Conservation (phyloP, 2,888 invertebrate species). For the Ommatoiulus sabulosus region DNA sequence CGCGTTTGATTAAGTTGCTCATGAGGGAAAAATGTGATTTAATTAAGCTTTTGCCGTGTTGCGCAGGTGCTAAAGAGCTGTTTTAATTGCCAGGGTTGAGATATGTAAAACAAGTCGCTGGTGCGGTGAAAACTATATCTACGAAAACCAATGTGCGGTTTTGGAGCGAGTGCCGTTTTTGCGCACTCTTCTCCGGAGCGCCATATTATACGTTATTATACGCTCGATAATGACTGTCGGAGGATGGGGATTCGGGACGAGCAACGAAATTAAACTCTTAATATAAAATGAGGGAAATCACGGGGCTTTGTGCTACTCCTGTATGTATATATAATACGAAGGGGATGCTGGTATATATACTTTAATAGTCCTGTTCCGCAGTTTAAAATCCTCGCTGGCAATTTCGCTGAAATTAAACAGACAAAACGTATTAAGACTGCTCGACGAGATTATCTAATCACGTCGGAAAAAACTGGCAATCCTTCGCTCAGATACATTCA, state of each 20-base stretch:
- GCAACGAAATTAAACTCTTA: slow-evolving; percentile 19
- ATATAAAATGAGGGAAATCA: slow-evolving; percentile 34
- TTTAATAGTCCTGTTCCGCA: slow-evolving; percentile 25
- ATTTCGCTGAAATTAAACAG: slow-evolving; percentile 18
- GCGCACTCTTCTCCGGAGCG: not conserved
- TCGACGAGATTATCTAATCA: slow-evolving; percentile 22
- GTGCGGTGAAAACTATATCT: not conserved
- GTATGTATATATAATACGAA: not conserved
- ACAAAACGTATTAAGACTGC: slow-evolving; percentile 28
- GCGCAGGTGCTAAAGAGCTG: not conserved
- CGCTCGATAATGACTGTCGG: slow-evolving; percentile 26
- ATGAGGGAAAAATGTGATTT: not conserved
- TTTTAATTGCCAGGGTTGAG: not conserved
- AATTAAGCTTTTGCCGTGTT: not conserved
- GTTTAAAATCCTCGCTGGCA: not conserved
- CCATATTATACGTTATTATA: not conserved
- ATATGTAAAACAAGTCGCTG: not conserved
- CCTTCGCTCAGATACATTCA: not conserved
- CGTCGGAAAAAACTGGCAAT: not conserved
- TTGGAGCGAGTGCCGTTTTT: not conserved
- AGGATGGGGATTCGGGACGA: slow-evolving; percentile 22
- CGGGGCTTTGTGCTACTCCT: not conserved
- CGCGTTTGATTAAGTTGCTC: not conserved
- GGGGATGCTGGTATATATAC: slow-evolving; percentile 34
- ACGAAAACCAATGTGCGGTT: not conserved